Evolutionary conservation across 2,113 vertebrate species (phyloP).

Genomic region (Gulo gulo): DNA sequence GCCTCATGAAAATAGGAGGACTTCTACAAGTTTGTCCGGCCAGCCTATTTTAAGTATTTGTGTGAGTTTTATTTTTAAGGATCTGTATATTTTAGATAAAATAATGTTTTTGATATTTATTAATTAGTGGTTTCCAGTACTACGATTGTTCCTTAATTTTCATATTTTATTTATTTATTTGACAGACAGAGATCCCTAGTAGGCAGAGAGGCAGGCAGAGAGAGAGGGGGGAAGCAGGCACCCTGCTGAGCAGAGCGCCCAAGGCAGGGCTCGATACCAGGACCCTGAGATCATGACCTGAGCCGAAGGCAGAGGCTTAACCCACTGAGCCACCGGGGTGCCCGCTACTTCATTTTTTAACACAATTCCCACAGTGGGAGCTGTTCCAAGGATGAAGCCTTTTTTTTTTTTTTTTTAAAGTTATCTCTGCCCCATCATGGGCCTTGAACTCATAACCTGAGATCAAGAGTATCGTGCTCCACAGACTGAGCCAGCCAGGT

Average conservation of each 20-base stretch:
- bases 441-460: neutral
- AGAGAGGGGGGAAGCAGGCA: too few relatives aligned
- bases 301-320: too few relatives aligned
- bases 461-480: neutral
- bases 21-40: neutral
- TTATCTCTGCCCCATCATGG: neutral
- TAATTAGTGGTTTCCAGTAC: neutral
- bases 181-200: too few relatives aligned
- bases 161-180: too few relatives aligned
- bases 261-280: accelerated
- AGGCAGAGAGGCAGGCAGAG: too few relatives aligned
- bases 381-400: neutral
- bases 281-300: too few relatives aligned
- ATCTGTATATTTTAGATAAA: neutral
- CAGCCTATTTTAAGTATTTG: neutral
- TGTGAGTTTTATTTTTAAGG: neutral
- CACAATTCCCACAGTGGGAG: neutral
- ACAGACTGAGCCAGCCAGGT: neutral
- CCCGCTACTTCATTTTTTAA: neutral
- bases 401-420: neutral
- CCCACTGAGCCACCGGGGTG: neutral
- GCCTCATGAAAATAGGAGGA: neutral
- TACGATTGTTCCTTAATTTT: conserved; percentile 4
- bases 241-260: too few relatives aligned
- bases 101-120: neutral